These are phyloP conservation scores for Ectemnius continuus DNA, from an alignment of 2,888 invertebrate genomes.

Conservation along the genomic window DNA sequence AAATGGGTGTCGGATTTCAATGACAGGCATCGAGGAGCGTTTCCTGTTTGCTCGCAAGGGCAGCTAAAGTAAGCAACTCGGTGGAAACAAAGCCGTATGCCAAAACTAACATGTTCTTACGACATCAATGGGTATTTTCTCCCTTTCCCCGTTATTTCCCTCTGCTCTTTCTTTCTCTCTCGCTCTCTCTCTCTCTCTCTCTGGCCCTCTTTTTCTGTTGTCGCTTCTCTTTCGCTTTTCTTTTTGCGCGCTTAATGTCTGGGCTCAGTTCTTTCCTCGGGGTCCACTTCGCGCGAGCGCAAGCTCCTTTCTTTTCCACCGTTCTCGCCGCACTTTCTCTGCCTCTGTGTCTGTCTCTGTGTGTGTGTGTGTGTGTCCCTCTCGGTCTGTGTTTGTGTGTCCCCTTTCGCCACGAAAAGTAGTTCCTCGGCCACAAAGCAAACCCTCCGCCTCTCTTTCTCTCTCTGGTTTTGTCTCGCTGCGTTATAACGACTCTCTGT, in stretches of 20 bases:
- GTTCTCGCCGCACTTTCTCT: slow-evolving; percentile 19
- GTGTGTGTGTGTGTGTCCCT: no score
- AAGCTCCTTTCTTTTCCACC: slow-evolving; percentile 20
- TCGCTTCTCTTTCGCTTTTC: slow-evolving; percentile 8
- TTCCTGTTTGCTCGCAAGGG: no score
- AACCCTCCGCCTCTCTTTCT: background rate
- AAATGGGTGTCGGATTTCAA: no score
- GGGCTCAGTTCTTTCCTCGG: slow-evolving; percentile 19
- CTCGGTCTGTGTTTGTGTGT: no score
- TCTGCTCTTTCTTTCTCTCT: background rate
- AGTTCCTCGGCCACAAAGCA: slow-evolving; percentile 37
- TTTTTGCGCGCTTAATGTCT: slow-evolving; percentile 24
- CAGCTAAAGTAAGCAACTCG: slow-evolving; percentile 2
- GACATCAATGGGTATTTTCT: no score
- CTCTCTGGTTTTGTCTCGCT: no score
- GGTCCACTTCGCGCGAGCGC: slow-evolving; percentile 17
- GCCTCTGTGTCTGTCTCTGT: no score
- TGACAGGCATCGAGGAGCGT: no score
- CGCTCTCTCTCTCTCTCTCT: background rate
- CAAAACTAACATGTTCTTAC: no score
- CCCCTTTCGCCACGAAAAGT: slow-evolving; percentile 34
- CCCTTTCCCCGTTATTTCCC: background rate
- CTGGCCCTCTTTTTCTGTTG: background rate
- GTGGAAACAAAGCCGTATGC: no score
- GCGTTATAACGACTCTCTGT: no score